Evolutionary conservation across 2,888 invertebrate genomes (phyloP).

Genomic region (Brachyopa scutellaris): DNA sequence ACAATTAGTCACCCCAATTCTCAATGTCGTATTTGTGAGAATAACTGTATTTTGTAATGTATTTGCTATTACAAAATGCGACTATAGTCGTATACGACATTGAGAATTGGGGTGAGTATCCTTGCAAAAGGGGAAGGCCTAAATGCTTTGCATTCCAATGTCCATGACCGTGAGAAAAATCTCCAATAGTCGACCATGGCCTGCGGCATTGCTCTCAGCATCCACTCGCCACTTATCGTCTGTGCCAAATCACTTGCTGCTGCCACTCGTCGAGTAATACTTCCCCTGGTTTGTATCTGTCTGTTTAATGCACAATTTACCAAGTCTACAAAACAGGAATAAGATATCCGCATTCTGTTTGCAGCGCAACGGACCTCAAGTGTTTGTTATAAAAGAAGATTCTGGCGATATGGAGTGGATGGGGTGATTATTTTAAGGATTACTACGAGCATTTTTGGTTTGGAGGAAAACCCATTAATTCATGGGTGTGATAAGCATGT

Average conservation of each 20-base stretch:
- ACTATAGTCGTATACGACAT: no score
- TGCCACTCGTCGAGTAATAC: background rate
- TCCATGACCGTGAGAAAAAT: slow-evolving; percentile 2
- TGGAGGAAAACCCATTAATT: background rate
- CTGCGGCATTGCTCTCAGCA: background rate
- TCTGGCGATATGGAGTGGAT: background rate
- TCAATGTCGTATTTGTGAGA: no score
- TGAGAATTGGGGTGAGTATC: no score
- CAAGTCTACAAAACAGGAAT: background rate
- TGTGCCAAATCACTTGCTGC: background rate
- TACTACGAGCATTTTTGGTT: background rate
- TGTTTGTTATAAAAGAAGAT: no score
- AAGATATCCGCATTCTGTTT: background rate
- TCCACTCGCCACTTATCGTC: background rate
- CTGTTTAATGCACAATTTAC: background rate
- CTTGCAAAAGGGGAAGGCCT: no score
- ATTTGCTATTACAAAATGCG: no score
- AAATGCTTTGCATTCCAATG: no score
- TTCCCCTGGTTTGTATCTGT: background rate
- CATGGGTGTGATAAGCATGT: slow-evolving; percentile 1
- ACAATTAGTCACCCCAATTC: no score
- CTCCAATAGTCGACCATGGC: slow-evolving; percentile 19
- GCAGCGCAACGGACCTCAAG: background rate
- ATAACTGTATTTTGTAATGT: no score
- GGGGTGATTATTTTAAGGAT: slow-evolving; percentile 13